Percentiles rank a stretch among this genome's conserved stretches.
Conservation (phyloP, 2,888 invertebrate species). For the Phortica okadai region DNA sequence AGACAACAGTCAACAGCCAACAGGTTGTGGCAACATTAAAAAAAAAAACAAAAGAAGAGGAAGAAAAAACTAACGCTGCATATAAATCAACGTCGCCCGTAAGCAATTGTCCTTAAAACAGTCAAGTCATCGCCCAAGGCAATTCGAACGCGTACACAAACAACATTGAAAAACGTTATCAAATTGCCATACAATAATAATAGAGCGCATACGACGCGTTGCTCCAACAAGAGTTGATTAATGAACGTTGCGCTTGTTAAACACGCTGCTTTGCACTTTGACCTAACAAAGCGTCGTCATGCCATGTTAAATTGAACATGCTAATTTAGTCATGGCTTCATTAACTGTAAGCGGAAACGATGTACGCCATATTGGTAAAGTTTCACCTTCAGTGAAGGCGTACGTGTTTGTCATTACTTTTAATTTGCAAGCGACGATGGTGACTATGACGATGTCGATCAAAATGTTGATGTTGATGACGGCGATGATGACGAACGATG, state of each 20-base stretch:
- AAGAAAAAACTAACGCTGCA: background rate
- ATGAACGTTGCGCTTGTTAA: background rate
- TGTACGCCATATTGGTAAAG: conserved; percentile 14
- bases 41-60: background rate
- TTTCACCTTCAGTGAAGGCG: conserved; percentile 39
- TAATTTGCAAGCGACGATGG: background rate
- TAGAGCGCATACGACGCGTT: background rate
- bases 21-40: background rate
- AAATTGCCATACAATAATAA: background rate
- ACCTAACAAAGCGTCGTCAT: background rate
- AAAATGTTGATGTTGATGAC: background rate
- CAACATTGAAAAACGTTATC: background rate
- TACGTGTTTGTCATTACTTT: conserved; percentile 22
- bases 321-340: background rate
- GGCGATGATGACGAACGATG: background rate
- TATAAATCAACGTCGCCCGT: background rate
- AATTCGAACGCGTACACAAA: too few species aligned
- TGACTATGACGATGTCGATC: background rate
- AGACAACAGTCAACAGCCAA: background rate
- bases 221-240: background rate
- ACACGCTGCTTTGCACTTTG: background rate
- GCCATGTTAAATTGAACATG: background rate
- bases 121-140: too few species aligned
- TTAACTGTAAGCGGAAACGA: conserved; percentile 7
- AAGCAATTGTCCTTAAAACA: background rate